Evolutionary conservation across 2,113 vertebrate species (phyloP), one percentile per base, ranked within the genome.

Genomic region (Cheirogaleus medius): DNA sequence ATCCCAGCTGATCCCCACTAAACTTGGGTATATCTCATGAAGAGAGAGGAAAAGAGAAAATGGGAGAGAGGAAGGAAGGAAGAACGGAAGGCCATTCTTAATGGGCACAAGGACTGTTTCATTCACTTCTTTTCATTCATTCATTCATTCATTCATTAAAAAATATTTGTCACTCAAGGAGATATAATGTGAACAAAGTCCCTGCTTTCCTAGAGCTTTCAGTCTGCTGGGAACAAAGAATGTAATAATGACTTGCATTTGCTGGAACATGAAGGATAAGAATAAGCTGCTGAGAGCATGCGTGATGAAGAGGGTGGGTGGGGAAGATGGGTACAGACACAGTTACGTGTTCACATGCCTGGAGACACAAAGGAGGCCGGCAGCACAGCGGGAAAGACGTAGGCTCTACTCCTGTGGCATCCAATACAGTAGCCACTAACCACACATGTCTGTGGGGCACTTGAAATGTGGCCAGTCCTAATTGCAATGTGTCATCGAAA

Each of bases 381-480:
- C 3, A 5, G 58, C 11, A 29, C 29, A 17, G 32, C 9, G 27
- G n/a, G 64, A 3, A 13, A 37, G 12, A 8, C 20, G 25, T n/a
- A 9, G 21, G 21, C 54, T 49, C 29, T 29, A 39, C 60, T 49
- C 18, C 52, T 15, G 17, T n/a, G 58, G 60, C 86, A 29, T 32
- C 44, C 9, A 49, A 6, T 5, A 29, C 5, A 13, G 11, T 3
- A 49, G 49, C 95, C 68, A 9, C 66, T 20, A 27, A 44, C 66
- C 64, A 20, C 21, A 37, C 21, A 3, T 1, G 6, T 7, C 52
- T 44, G 0, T 11, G 18, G 15, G 54, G n/a, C 29, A 3, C 52
- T 47, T 12, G 13, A 56, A n/a, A 56, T 4, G n/a, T 17, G n/a
- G n/a, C 34, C 47, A 44, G 64, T 80, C 39, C 73, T 18, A 42